Percentiles rank a stretch among this genome's conserved stretches.
Evolutionary conservation across 2,113 vertebrate species (phyloP).

Genomic region (Camelus bactrianus): DNA sequence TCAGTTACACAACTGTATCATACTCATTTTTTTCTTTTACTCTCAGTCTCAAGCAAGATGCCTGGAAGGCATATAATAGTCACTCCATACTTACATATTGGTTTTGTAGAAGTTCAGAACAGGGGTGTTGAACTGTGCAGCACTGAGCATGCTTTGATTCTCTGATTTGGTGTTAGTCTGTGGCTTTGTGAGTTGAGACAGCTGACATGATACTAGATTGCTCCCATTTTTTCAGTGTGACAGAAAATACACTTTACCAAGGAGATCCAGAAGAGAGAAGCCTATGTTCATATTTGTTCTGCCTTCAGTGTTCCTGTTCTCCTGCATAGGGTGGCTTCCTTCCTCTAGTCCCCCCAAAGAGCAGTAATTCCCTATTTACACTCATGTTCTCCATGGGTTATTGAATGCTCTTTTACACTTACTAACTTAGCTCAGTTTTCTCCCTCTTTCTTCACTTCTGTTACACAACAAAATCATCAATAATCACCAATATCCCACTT

Average conservation of each 20-base stretch:
- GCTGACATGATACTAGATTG: not conserved
- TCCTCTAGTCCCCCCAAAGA: not conserved
- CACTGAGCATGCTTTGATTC: not conserved
- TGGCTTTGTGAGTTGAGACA: not conserved
- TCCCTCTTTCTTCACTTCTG: not conserved
- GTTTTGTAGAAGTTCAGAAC: not conserved
- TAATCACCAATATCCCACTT: not conserved
- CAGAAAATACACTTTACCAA: not conserved
- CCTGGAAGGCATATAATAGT: not conserved
- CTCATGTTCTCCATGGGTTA: not conserved
- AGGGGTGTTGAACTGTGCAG: not conserved
- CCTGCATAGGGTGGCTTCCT: rapidly evolving
- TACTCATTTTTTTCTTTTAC: not conserved
- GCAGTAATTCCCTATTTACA: not conserved
- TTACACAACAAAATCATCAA: not conserved
- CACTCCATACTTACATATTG: not conserved
- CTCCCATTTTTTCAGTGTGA: not conserved
- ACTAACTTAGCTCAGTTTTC: not conserved
- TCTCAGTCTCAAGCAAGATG: not conserved
- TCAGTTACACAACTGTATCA: not conserved
- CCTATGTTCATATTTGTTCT: not conserved
- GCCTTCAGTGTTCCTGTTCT: not conserved
- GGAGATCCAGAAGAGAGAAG: not conserved
- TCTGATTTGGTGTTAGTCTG: not conserved
- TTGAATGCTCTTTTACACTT: not conserved